Conservation (phyloP, 2,888 invertebrate genomes). For the Acanthosepion pharaonis region DNA sequence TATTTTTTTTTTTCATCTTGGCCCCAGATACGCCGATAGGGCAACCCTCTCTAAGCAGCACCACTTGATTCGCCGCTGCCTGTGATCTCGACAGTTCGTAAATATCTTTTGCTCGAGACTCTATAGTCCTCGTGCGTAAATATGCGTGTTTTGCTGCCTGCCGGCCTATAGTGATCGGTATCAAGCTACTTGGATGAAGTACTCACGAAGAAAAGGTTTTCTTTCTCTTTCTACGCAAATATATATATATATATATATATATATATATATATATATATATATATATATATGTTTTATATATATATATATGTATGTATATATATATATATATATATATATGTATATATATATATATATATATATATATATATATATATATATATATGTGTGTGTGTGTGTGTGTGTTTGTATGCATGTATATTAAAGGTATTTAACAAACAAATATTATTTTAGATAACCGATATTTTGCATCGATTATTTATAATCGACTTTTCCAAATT, state of each 20-base stretch:
- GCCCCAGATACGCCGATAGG: neutral
- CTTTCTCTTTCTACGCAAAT: neutral
- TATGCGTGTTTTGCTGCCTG: neutral
- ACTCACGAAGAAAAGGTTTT: neutral
- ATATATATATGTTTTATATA: neutral
- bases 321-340: neutral
- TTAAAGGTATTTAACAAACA: neutral
- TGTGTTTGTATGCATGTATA: neutral
- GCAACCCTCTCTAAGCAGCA: neutral
- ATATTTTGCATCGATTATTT: too few species aligned
- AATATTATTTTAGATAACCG: too few species aligned
- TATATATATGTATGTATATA: neutral
- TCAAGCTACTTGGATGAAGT: neutral
- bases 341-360: neutral
- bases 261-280: neutral
- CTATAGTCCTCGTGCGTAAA: neutral
- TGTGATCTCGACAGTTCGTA: neutral
- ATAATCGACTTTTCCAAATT: too few species aligned
- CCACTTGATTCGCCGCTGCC: neutral
- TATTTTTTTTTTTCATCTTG: neutral
- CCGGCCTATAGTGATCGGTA: neutral
- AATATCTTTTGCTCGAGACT: neutral
- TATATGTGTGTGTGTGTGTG: neutral
- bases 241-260: neutral
- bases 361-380: neutral